Percentiles rank a stretch among this genome's conserved stretches.
Evolutionary conservation across 2,113 vertebrate species (phyloP).

Genomic region (Erythrocercus mccallii): DNA sequence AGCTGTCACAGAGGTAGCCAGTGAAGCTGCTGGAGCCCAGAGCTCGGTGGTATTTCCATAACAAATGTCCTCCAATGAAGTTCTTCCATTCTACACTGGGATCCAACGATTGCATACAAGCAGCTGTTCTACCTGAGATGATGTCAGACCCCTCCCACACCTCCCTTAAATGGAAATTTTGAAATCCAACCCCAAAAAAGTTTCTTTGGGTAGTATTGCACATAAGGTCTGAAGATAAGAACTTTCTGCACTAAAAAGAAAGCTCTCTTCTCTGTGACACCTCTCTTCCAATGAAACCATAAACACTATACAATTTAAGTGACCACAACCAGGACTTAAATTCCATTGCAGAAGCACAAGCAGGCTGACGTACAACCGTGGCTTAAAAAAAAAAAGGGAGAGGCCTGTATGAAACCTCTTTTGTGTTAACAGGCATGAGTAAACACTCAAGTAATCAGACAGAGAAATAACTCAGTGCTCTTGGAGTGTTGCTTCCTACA

Average conservation of each 20-base stretch:
- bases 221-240: not conserved
- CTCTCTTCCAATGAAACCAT: not conserved
- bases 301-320: not conserved
- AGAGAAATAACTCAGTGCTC: not conserved
- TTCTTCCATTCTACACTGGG: not conserved
- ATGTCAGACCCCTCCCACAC: not conserved
- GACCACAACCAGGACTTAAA: not conserved
- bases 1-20: not conserved
- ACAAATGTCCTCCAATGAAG: not conserved
- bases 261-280: not conserved
- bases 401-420: not conserved
- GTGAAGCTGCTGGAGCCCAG: not conserved
- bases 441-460: not conserved
- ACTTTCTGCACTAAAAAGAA: not conserved
- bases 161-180: not conserved
- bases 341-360: not conserved
- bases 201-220: not conserved
- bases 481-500: not conserved
- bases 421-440: not conserved
- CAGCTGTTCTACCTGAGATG: not conserved
- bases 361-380: not conserved
- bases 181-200: not conserved
- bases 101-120: rapidly evolving
- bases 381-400: not conserved
- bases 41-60: not conserved